Conservation (phyloP, 2,113 vertebrate genomes). For the Hepsetus odoe region DNA sequence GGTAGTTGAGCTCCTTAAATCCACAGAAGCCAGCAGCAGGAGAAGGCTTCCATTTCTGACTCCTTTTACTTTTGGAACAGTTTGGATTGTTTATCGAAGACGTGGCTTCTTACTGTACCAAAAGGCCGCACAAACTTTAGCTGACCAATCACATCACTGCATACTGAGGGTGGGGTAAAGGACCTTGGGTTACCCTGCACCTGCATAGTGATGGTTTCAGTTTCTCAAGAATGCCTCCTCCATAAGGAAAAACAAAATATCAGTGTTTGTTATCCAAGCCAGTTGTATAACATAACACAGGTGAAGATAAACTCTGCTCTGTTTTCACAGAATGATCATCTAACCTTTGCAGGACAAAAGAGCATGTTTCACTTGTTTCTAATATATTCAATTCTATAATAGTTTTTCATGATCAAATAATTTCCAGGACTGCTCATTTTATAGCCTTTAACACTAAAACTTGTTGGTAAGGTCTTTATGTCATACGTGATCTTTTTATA, state of each 20-base stretch:
- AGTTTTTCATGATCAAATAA: background rate
- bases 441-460: too few relatives aligned
- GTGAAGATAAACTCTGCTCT: background rate
- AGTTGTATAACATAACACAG: too few relatives aligned
- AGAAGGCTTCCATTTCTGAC: too few relatives aligned
- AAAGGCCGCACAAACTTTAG: conserved; percentile 3
- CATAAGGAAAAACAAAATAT: background rate
- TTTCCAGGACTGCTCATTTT: background rate
- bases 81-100: too few relatives aligned
- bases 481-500: too few relatives aligned
- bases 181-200: conserved; percentile 23
- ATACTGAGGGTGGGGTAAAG: too few relatives aligned
- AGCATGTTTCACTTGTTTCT: background rate
- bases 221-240: background rate
- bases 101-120: conserved; percentile 11
- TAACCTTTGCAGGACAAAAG: too few relatives aligned
- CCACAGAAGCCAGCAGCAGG: too few relatives aligned
- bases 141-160: conserved; percentile 11
- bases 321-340: background rate
- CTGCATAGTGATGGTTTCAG: conserved; percentile 1
- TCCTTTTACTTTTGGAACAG: too few relatives aligned
- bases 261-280: background rate
- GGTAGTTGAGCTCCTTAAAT: too few relatives aligned
- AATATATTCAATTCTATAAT: background rate
- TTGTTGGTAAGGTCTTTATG: too few relatives aligned